Base-by-base conservation (phyloP, 2,113 vertebrate genomes). In the Tor tambroides region DNA sequence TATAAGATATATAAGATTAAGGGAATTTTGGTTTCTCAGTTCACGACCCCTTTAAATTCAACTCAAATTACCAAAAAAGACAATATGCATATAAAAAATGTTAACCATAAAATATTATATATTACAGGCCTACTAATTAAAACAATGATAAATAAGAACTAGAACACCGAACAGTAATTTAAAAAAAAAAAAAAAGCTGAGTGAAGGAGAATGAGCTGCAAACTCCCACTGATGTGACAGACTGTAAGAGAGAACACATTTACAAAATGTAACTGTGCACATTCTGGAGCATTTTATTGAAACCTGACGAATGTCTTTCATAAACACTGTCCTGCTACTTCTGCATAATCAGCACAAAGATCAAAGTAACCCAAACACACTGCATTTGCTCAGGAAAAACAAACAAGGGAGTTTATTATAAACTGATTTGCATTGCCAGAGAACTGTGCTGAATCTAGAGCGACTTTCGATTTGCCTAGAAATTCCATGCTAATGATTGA, bases 381-480 rank as follows among this genome's bases (percentile, higher is more conserved):
- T 59, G 56, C 51, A 38, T 35, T 79, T 56, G 30, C 30, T 79
- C 11, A 35, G 51, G 77, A 26, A 30, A 77, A 79, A 79, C 51
- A 79, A 79, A 79, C 77, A 59, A 59, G 49, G 30, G 30, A n/a
- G 30, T 59, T 79, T 79, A 79, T 79, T 38, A 35, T 79, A 35
- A 59, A 35, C 30, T 59, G 51, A 59, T 79, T 79, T 35, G 77
- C 77, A 79, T 79, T 79, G 51, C 19, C 9, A 14, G 51, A 59
- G 51, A 56, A 79, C 28, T 79, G 77, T 23, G 32, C 10, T 35
- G 51, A 59, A 79, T 79, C 77, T n/a, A 32, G 28, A 59, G 6
- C 11, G 30, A 79, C 19, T 38, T 56, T 59, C 12, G 19, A 35
- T 4, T 28, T 4, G 75, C 43, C 49, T 35, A 51, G 15, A 78